Percentiles rank a stretch among this genome's conserved stretches.
phyloP scores from a whole-genome alignment of 2,888 invertebrate genomes.

The Serripes groenlandicus region DNA sequence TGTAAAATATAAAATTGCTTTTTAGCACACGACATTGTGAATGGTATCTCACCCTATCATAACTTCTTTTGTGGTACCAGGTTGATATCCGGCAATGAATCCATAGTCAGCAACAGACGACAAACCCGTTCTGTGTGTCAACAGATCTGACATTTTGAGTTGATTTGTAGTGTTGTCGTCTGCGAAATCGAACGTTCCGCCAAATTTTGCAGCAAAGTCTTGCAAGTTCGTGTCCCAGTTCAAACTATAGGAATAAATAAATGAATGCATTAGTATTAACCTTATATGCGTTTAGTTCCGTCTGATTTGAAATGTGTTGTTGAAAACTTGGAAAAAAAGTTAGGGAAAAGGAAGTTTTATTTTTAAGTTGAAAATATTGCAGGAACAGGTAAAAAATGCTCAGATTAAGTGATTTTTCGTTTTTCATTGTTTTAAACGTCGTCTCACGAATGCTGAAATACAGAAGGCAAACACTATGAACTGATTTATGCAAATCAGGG shows the following conservation, averaged over 20 bases:
- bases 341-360: no score
- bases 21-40: background rate
- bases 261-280: background rate
- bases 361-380: no score
- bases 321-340: no score
- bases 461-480: no score
- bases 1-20: background rate
- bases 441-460: no score
- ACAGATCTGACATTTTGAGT: slow-evolving; percentile 64
- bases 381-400: no score
- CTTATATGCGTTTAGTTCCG: no score
- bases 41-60: slow-evolving; percentile 9
- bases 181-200: slow-evolving; percentile 54
- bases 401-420: no score
- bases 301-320: no score
- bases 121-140: slow-evolving; percentile 70
- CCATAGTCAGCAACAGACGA: slow-evolving; percentile 57
- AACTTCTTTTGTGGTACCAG: slow-evolving; percentile 32
- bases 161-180: slow-evolving; percentile 56
- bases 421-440: no score
- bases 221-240: slow-evolving; percentile 66
- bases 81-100: slow-evolving; percentile 64
- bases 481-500: no score
- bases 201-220: slow-evolving; percentile 46
- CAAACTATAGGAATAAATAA: slow-evolving; percentile 47